A percentile compares a stretch with the other conserved stretches of the same genome.
phyloP scores from a whole-genome alignment of 1,140 invertebrate species.

The Nymphalis io region DNA sequence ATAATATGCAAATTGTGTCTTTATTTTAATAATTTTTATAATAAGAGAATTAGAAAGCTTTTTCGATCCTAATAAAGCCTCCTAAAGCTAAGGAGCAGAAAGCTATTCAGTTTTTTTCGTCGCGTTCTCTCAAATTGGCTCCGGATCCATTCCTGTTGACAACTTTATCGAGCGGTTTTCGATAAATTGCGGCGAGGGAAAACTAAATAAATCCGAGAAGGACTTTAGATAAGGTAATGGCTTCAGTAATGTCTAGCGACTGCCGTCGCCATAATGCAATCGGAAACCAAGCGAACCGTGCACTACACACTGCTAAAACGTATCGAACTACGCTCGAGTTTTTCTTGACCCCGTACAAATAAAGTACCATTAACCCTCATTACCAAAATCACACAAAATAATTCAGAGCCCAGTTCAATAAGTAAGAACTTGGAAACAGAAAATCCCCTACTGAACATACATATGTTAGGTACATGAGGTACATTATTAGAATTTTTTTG shows the following conservation, averaged over 20 bases:
- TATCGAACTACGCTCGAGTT: conserved; percentile 28
- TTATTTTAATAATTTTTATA: neutral
- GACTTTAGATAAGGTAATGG: conserved; percentile 80
- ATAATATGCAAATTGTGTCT: neutral
- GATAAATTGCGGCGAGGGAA: conserved; percentile 79
- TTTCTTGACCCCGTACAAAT: conserved; percentile 28
- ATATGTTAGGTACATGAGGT: no score
- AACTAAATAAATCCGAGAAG: conserved; percentile 80
- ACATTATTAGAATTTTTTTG: no score
- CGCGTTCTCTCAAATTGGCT: conserved; percentile 61
- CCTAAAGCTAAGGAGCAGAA: conserved; percentile 44
- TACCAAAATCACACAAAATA: neutral
- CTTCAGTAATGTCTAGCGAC: conserved; percentile 74
- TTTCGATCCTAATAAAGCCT: conserved; percentile 32
- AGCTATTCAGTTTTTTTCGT: conserved; percentile 65
- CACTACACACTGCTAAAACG: conserved; percentile 51
- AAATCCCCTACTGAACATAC: no score
- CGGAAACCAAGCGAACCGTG: conserved; percentile 62
- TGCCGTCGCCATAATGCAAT: conserved; percentile 75
- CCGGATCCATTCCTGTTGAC: conserved; percentile 78
- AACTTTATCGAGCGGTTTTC: conserved; percentile 79
- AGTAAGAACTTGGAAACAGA: no score
- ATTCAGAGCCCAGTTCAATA: neutral
- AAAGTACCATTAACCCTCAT: conserved; percentile 37
- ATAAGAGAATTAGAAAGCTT: conserved; percentile 15